Base-by-base conservation (phyloP, 1,140 invertebrate species). In the Saccostrea echinata region DNA sequence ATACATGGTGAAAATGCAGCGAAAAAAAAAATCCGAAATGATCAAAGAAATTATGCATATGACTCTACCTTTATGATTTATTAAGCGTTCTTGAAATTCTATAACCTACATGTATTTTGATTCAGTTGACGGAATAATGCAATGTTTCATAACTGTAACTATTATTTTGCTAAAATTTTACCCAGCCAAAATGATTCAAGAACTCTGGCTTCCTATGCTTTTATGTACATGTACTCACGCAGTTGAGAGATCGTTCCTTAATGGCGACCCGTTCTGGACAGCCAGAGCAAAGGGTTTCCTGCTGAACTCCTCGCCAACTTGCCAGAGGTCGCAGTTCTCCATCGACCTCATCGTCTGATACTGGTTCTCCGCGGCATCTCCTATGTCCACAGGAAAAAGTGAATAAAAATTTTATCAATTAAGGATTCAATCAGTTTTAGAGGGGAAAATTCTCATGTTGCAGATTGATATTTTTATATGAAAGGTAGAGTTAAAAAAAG, bases 221-320 rank as follows among this genome's bases (percentile, higher is more conserved):
- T 3, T 1, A 43, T 43, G 35, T 43, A 43, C 43, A 1, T 43
- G 9, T 43, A 43, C 95, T 93, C 92, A 96, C 95, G 93, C 94
- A 84, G 94, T 95, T 57, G 95, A 96, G 18, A 96, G 91, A 83
- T 95, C 90, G 87, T 95, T 95, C 91, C 95, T 94, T 6, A 99
- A 95, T 8, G 98, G 97, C 0, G 98, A 99, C 9, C 98, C 98
- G 94, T 99, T 98, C 94, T 99, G 98, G 0, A 99, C 98, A 0
- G 98, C 98, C 55, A 99, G 97, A 0, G 98, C 98, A 92, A 99
- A 99, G 0, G 98, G 98, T 94, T 99, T 99, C 57, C 98, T 96
- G 0, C 98, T 99, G 94, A 99, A 99, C 94, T 99, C 98, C 90
- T 99, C 98, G 0, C 99, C 99, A 3, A 97, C 97, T 95, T 97